Evolutionary conservation across 2,797 vertebrate genomes (phyloP).

Genomic region (Aphelocoma californica): DNA sequence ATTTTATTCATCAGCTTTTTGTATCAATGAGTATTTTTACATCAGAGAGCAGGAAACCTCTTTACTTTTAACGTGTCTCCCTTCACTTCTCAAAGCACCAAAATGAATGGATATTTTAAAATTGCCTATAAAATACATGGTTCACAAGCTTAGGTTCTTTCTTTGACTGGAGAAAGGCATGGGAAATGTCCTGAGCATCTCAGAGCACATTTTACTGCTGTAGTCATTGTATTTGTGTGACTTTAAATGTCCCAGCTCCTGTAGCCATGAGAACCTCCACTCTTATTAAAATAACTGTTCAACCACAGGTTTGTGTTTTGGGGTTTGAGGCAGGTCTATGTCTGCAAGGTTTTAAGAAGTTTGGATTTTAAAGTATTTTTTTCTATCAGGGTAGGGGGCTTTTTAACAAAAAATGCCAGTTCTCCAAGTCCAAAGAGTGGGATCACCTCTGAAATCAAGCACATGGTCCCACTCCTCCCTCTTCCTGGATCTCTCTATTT

Average conservation of each 20-base stretch:
- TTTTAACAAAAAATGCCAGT: neutral
- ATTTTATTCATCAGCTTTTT: neutral
- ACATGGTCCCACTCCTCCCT: neutral
- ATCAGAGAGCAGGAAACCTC: neutral
- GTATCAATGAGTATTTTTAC: neutral
- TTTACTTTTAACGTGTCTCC: neutral
- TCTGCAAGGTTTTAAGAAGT: neutral
- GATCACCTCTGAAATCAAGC: neutral
- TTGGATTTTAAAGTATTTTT: neutral
- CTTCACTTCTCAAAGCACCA: rapidly evolving
- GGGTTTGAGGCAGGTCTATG: neutral
- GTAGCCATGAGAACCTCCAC: neutral
- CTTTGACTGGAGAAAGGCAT: neutral
- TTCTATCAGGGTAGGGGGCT: neutral
- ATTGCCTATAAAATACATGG: neutral
- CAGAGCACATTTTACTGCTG: neutral
- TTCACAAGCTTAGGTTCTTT: neutral
- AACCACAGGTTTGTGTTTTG: neutral
- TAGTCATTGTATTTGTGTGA: neutral
- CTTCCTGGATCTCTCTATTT: neutral
- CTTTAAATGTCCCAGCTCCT: neutral
- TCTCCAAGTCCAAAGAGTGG: neutral
- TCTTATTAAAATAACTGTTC: neutral
- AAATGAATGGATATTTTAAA: neutral
- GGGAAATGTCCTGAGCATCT: neutral